Conservation (phyloP, 2,797 vertebrate genomes). For the Micrastur ruficollis region DNA sequence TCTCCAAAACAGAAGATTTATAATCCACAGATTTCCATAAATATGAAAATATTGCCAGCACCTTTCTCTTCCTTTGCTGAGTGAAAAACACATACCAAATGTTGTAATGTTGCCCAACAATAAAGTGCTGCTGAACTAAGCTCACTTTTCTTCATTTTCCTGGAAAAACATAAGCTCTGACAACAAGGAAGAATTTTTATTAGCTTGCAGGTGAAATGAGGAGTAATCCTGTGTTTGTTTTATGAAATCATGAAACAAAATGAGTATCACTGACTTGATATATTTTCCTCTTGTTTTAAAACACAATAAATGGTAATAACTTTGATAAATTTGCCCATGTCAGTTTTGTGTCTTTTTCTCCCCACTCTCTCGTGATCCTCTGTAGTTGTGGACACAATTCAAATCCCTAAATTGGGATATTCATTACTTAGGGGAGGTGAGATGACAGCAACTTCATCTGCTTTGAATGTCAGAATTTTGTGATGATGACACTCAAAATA, state of each 20-base stretch:
- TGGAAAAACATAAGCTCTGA: conserved; percentile 31
- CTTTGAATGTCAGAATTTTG: conserved; percentile 62
- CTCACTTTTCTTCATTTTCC: conserved; percentile 65
- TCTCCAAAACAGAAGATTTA: conserved; percentile 29
- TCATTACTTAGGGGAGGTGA: conserved; percentile 59
- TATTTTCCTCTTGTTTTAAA: conserved; percentile 48
- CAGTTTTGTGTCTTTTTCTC: conserved; percentile 19
- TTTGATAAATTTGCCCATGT: conserved; percentile 35
- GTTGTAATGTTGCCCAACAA: conserved; percentile 12
- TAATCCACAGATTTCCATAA: conserved; percentile 6
- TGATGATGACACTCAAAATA: conserved; percentile 7
- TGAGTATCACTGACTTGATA: conserved; percentile 47
- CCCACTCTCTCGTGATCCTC: not conserved
- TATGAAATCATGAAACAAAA: conserved; percentile 65
- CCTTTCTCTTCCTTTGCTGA: not conserved
- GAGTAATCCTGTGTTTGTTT: conserved; percentile 39
- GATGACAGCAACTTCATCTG: conserved; percentile 67
- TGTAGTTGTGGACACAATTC: not conserved
- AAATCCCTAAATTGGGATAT: conserved; percentile 27
- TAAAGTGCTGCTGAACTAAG: conserved; percentile 25
- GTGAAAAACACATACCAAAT: not conserved
- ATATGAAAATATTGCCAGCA: conserved; percentile 4
- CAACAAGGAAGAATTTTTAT: conserved; percentile 40
- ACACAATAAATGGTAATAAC: conserved; percentile 57
- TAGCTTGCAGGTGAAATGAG: conserved; percentile 17